Conservation (phyloP, 2,888 invertebrate species). For the Diaphora mendica region DNA sequence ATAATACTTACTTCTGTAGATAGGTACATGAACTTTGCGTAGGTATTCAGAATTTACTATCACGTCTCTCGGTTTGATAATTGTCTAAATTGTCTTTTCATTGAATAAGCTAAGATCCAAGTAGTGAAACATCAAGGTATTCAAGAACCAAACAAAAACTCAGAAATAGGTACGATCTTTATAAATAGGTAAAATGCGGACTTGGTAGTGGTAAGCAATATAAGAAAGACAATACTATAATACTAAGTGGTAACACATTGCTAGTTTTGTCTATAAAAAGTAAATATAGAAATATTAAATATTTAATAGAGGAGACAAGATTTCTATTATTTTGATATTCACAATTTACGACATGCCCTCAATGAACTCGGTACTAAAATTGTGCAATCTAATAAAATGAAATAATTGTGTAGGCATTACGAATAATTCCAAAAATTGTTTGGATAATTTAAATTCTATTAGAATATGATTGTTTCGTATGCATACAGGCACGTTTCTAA, state of each 20-base stretch:
- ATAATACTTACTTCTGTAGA: too few species aligned
- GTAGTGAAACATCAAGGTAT: too few species aligned
- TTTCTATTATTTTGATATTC: background rate
- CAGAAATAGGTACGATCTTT: too few species aligned
- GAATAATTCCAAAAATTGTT: slow-evolving; percentile 42
- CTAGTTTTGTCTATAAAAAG: background rate
- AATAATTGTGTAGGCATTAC: slow-evolving; percentile 53
- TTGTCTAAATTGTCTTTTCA: too few species aligned
- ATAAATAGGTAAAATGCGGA: background rate
- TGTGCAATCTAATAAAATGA: slow-evolving; percentile 53
- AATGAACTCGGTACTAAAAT: slow-evolving; percentile 20
- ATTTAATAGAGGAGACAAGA: background rate
- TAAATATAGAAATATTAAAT: background rate
- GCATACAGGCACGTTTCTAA: slow-evolving; percentile 37
- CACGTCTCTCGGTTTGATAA: too few species aligned
- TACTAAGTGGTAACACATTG: background rate
- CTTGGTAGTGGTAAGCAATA: background rate
- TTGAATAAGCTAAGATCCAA: too few species aligned
- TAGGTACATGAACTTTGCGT: too few species aligned
- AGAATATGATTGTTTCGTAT: slow-evolving; percentile 54
- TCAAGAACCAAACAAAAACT: too few species aligned
- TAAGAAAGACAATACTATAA: background rate
- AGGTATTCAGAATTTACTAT: too few species aligned
- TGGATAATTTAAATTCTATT: slow-evolving; percentile 58
- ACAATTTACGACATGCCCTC: background rate